Percentiles rank a stretch among this genome's conserved stretches.
These are phyloP conservation scores for Akabosia matsudoensis DNA, from an alignment of 1,140 invertebrate genomes.

Conservation along the genomic window DNA sequence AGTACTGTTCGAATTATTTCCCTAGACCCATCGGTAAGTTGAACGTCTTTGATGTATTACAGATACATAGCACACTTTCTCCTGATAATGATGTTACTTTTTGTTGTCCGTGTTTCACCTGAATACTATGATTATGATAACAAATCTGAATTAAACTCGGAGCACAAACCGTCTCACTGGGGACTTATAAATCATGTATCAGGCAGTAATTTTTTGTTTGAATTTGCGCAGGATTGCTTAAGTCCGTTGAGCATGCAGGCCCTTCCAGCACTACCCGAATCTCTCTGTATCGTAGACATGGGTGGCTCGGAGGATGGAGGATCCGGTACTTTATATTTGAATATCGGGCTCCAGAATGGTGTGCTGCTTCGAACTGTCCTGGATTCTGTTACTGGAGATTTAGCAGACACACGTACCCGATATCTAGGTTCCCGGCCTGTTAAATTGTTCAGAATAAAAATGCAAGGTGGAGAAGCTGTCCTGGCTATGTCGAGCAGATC, in stretches of 20 bases:
- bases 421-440: constrained; percentile 93
- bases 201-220: background rate
- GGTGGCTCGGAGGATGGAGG: constrained; percentile 64
- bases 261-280: constrained; percentile 92
- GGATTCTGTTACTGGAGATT: constrained; percentile 93
- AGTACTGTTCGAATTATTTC: constrained; percentile 97
- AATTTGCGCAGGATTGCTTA: constrained; percentile 68
- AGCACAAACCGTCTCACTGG: background rate
- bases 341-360: constrained; percentile 97
- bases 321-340: constrained; percentile 81
- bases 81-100: constrained; percentile 8
- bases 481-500: constrained; percentile 96
- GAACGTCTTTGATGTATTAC: background rate
- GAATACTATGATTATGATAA: constrained; percentile 6
- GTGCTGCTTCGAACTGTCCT: constrained; percentile 90
- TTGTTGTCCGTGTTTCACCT: constrained; percentile 24
- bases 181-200: constrained; percentile 15
- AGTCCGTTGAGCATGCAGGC: constrained; percentile 93
- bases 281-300: constrained; percentile 94
- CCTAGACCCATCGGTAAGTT: constrained; percentile 80
- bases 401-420: constrained; percentile 93
- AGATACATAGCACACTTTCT: background rate
- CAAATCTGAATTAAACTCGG: background rate
- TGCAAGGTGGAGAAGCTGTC: constrained; percentile 92
- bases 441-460: constrained; percentile 90